Evolutionary conservation across 2,113 vertebrate species (phyloP).

Genomic region (Chrysemys picta): DNA sequence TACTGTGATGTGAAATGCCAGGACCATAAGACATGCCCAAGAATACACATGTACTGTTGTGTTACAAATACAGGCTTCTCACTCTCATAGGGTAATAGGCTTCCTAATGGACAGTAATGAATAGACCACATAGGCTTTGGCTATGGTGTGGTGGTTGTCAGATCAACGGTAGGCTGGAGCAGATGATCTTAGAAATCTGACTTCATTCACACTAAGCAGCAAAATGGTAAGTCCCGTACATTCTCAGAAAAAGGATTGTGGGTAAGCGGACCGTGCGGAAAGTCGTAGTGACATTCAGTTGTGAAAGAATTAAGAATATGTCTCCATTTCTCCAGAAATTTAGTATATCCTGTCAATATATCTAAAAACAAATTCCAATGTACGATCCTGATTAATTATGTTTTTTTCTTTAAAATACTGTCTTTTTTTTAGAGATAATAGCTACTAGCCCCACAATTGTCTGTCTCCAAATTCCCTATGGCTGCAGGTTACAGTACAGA

Average conservation of each 20-base stretch:
- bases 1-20: neutral
- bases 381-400: neutral
- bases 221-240: neutral
- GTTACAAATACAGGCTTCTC: neutral
- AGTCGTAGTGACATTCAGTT: neutral
- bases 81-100: constrained; percentile 9
- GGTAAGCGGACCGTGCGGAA: neutral
- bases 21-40: constrained; percentile 6
- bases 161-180: neutral
- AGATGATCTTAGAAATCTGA: neutral
- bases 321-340: neutral
- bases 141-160: neutral
- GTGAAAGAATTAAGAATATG: neutral
- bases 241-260: constrained; percentile 9
- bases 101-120: neutral
- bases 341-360: neutral
- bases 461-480: neutral
- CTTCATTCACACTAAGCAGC: neutral
- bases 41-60: neutral
- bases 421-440: neutral
- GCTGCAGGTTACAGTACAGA: neutral
- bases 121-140: neutral
- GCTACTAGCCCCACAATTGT: neutral
- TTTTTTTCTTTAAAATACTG: fast-evolving
- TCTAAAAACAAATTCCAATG: neutral